Base-by-base conservation (phyloP, 2,113 vertebrate genomes). In the Pterocles gutturalis region DNA sequence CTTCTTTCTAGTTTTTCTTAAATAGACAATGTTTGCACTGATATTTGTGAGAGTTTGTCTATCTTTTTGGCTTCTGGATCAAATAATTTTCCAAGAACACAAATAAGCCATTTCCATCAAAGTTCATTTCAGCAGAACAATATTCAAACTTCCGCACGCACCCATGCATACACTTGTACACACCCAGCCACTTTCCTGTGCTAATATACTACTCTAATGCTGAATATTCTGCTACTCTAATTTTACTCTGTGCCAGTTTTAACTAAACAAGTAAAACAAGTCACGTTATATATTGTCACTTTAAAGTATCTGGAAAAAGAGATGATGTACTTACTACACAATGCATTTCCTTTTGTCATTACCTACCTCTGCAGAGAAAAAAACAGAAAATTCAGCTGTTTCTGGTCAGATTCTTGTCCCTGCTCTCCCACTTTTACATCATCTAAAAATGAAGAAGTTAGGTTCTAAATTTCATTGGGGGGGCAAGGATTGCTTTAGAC, bases 241-340 rank as follows among this genome's bases (percentile, higher is more conserved):
- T 26, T 54, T 19, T 55, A 9, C 11, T 60, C 17, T 65, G 5
- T 69, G 11, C 3, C 14, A 36, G 12, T 64, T 31, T 53, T 95
- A 15, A 21, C 33, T 79, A 43, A 86, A 70, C 20, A 70, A 71
- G 34, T 64, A 46, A 64, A 78, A n/a, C 61, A 73, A 55, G 20
- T 25, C 8, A 15, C 24, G 28, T 31, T 49, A 36, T 29, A 29
- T 0, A 0, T n/a, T 66, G 14, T 4, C 17, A 33, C 19, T 16
- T 66, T 43, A 69, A 89, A 83, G 34, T 34, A 45, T 4, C 10
- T 57, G 21, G 48, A 76, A 83, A 79, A 80, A 34, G 46, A 54
- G n/a, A 22, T 7, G 0, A 43, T 87, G 2, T 53, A 36, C 7
- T 34, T 54, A 10, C 2, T 70, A 34, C 7, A 7, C 20, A 38